phyloP scores from a whole-genome alignment of 2,113 vertebrate species.

The Rhabdomys dilectus region DNA sequence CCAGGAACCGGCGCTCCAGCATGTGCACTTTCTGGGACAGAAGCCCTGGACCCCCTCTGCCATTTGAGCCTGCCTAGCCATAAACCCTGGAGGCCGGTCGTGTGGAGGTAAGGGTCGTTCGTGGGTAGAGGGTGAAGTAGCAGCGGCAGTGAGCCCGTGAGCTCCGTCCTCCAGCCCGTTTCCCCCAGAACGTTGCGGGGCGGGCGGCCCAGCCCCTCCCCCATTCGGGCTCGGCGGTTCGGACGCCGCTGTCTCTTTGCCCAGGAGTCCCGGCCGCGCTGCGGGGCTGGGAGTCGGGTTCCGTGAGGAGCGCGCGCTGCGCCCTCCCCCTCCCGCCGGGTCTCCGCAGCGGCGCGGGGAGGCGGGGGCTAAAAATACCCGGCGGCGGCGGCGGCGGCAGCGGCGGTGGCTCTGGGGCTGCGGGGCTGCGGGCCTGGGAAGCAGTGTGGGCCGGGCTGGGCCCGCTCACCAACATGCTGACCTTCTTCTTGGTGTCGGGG shows the following conservation, averaged over 20 bases:
- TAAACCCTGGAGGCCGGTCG: neutral
- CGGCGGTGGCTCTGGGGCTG: conserved; percentile 13
- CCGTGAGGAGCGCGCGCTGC: conserved; percentile 10
- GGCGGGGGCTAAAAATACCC: conserved; percentile 81
- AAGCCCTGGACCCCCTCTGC: neutral
- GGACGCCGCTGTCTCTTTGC: neutral
- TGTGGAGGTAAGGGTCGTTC: neutral
- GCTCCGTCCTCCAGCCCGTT: conserved; percentile 21
- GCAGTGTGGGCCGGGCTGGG: conserved; percentile 61
- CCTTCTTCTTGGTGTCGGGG: conserved; percentile 87
- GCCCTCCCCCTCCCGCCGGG: conserved; percentile 37
- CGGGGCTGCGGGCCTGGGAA: conserved; percentile 36
- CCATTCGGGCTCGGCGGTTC: conserved; percentile 37
- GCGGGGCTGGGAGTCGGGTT: neutral
- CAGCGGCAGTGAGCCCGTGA: neutral
- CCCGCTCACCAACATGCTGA: conserved; percentile 86
- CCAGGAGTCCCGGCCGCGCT: neutral
- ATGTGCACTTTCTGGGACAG: neutral
- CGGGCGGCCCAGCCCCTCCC: conserved; percentile 48
- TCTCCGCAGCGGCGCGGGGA: conserved; percentile 67
- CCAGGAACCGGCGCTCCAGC: neutral
- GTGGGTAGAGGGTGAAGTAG: neutral
- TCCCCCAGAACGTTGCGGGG: conserved; percentile 57
- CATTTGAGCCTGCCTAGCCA: neutral
- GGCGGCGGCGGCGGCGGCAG: conserved; percentile 47